Evolutionary conservation across 1,140 invertebrate genomes (phyloP), one percentile per base, ranked within the genome.

Genomic region (Papilio aristodemus): DNA sequence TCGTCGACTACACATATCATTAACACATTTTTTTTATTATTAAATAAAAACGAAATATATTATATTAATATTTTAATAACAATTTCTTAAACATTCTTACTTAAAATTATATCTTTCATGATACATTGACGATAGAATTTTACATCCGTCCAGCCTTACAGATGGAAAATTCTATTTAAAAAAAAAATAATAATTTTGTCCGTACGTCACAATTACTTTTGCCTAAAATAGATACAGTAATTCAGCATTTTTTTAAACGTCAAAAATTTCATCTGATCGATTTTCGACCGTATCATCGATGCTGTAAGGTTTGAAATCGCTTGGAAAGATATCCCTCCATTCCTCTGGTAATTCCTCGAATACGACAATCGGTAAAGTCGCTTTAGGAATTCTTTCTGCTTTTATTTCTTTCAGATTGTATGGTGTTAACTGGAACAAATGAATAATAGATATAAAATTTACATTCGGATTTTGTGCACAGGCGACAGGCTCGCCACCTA

Each of bases 211-310:
- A 38, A 62, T 11, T 62, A n/a, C 59, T 17, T 62, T 62, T 62
- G 59, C 32, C 46, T 50, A 38, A 60, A 59, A 25, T 58, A 64
- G 50, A 50, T 71, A 64, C 41, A 58, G 63, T 74, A 78, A 68
- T 68, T 75, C 78, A 82, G 72, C 72, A 54, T 50, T 19, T 50
- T 32, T 70, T 75, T 80, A 83, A 54, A 73, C 69, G 36, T 81
- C 77, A 67, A 77, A 83, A 2, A 74, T 63, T 6, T 62, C 36
- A 36, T 75, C 75, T 37, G 79, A 17, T 37, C 72, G 70, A 62
- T 80, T 81, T 41, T 80, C 76, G 32, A 75, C 13, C 14, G 50
- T 77, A 66, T 86, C 80, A 0, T 84, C 78, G 32, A 71, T 57
- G 0, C 72, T 69, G 25, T 78, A 78, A 14, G 79, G 71, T 39